Evolutionary conservation across 2,888 invertebrate species (phyloP).

Genomic region (Muschampia plurimacula): DNA sequence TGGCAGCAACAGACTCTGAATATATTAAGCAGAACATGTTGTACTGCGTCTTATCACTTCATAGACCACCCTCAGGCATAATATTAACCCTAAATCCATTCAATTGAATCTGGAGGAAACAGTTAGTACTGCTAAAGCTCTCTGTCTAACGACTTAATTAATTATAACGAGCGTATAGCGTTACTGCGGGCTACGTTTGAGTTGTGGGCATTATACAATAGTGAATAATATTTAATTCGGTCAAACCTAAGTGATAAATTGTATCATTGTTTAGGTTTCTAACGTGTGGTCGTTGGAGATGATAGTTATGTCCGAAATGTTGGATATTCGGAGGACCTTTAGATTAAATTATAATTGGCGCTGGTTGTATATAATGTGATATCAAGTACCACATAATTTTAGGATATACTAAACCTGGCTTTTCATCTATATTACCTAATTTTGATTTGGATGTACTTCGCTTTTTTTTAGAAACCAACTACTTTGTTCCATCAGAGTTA

Average conservation of each 20-base stretch:
- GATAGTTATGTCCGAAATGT: too few species aligned
- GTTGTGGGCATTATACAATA: constrained; percentile 5
- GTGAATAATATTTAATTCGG: background rate
- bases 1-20: constrained; percentile 10
- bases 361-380: constrained; percentile 88
- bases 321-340: too few species aligned
- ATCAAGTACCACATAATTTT: constrained; percentile 90
- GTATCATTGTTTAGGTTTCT: too few species aligned
- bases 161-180: constrained; percentile 24
- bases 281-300: too few species aligned
- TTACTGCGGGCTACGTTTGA: constrained; percentile 16
- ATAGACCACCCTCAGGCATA: constrained; percentile 29
- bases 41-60: constrained; percentile 30
- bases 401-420: constrained; percentile 84
- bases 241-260: too few species aligned
- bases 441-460: constrained; percentile 52
- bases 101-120: constrained; percentile 36
- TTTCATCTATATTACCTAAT: constrained; percentile 48
- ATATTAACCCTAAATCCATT: constrained; percentile 35
- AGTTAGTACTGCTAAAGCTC: constrained; percentile 29
- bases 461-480: constrained; percentile 62
- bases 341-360: too few species aligned
- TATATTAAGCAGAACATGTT: constrained; percentile 8
- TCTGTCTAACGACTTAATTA: constrained; percentile 33
- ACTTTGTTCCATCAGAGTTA: constrained; percentile 62